Base-by-base conservation (phyloP, 2,888 invertebrate genomes). In the Tuta absoluta region DNA sequence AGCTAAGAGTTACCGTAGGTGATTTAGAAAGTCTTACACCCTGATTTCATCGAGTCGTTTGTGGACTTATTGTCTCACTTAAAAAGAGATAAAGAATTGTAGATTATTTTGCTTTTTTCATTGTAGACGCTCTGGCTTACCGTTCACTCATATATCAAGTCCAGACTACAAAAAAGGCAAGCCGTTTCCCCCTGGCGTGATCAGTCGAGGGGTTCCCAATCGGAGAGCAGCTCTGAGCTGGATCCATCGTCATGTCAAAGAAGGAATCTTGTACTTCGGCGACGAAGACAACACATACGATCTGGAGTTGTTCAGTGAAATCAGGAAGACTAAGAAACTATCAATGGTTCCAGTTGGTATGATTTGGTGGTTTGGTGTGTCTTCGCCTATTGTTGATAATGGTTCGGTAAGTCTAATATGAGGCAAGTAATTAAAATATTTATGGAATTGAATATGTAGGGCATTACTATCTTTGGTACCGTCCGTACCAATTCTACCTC, bases 261-360 rank as follows among this genome's bases (percentile, higher is more conserved):
- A 92, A 24, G 56, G 95, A 0, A 91, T 95, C 0, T 81, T 96
- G 0, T 96, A 95, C 81, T 96, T 96, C 76, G 95, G 95, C 0
- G 95, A 95, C 73, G 95, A 96, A 77, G 95, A 95, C 80, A 95
- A 95, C 76, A 94, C 94, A 0, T 94, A 95, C 68, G 95, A 95
- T 79, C 84, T 95, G 68, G 92, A 93, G 69, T 81, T 96, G 10
- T 96, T 96, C 76, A 93, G 94, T 24, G 95, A 95, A 84, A 95
- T 95, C 67, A 90, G 96, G 62, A 86, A 84, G 51, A 96, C 96
- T 0, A 93, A 94, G 74, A 93, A 92, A 69, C 95, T 96, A 1
- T 95, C 96, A 0, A 95, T 96, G 93, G 96, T 96, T 89, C 97
- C 97, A 0, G 97, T 97, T 2, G 97, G 96, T 0, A 87, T 97